A percentile compares a stretch with the other conserved stretches of the same genome.
phyloP scores from a whole-genome alignment of 2,888 invertebrate genomes.

The Caenorhabditis sp. region DNA sequence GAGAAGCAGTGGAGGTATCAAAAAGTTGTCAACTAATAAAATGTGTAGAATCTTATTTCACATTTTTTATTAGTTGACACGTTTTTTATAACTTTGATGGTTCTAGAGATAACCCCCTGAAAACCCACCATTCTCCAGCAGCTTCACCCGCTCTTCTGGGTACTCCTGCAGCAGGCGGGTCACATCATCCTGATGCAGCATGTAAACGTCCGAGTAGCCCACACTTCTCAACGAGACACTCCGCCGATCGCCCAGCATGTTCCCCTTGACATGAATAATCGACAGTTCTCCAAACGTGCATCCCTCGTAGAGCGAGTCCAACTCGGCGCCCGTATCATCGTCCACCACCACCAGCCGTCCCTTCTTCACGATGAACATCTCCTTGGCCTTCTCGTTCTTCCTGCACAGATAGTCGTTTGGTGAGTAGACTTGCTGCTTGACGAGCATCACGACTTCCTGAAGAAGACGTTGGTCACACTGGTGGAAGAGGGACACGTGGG shows the following conservation, averaged over 20 bases:
- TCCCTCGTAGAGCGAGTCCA: constrained; percentile 71
- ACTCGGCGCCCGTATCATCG: constrained; percentile 34
- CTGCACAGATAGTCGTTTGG: constrained; percentile 80
- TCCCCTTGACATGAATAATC: constrained; percentile 72
- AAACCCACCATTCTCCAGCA: constrained; percentile 72
- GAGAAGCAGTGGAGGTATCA: background rate
- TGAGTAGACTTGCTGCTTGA: constrained; percentile 79
- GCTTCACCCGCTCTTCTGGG: constrained; percentile 64
- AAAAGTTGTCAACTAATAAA: background rate
- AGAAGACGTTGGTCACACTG: constrained; percentile 77
- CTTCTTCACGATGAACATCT: constrained; percentile 73
- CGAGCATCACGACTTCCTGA: constrained; percentile 78
- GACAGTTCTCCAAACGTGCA: constrained; percentile 79
- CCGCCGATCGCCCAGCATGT: constrained; percentile 60
- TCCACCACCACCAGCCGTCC: constrained; percentile 7
- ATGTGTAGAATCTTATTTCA: background rate
- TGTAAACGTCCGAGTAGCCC: constrained; percentile 81
- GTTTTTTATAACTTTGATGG: background rate
- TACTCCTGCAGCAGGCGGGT: constrained; percentile 71
- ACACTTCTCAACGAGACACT: constrained; percentile 57
- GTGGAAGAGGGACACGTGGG: constrained; percentile 70
- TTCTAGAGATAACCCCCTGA: background rate
- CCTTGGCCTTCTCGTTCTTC: constrained; percentile 76
- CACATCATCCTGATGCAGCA: constrained; percentile 79
- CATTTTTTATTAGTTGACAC: background rate